Evolutionary conservation across 2,888 invertebrate species (phyloP).

Genomic region (Plebejus argus): DNA sequence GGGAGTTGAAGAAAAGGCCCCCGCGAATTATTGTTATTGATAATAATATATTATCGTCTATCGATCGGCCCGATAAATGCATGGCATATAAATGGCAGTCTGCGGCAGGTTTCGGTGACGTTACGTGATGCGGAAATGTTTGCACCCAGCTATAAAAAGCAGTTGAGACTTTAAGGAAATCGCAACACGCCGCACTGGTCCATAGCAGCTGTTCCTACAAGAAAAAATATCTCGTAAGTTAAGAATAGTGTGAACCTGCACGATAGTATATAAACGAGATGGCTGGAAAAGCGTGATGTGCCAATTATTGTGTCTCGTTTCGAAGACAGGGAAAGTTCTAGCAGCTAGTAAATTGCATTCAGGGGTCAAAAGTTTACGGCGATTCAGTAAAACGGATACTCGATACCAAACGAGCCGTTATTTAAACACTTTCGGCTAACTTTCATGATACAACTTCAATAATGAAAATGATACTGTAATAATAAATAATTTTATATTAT

Average conservation of each 20-base stretch:
- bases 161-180: not conserved
- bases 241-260: not conserved
- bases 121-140: constrained; percentile 11
- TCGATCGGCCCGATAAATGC: not conserved
- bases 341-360: constrained; percentile 2
- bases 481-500: too few relatives aligned
- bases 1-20: not conserved
- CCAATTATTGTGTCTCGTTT: not conserved
- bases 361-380: not conserved
- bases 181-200: not conserved
- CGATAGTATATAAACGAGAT: not conserved
- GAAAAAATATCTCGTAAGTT: not conserved
- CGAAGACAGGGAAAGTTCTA: not conserved
- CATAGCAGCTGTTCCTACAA: not conserved
- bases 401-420: not conserved
- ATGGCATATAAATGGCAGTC: not conserved
- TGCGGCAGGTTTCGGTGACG: constrained; percentile 1
- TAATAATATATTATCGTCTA: not conserved
- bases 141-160: not conserved
- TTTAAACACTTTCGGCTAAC: not conserved
- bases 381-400: not conserved
- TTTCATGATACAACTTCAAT: not conserved
- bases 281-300: not conserved
- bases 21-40: constrained; percentile 1
- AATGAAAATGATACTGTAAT: too few relatives aligned